Evolutionary conservation across 1,140 invertebrate species (phyloP).

Genomic region (Thrips palmi): DNA sequence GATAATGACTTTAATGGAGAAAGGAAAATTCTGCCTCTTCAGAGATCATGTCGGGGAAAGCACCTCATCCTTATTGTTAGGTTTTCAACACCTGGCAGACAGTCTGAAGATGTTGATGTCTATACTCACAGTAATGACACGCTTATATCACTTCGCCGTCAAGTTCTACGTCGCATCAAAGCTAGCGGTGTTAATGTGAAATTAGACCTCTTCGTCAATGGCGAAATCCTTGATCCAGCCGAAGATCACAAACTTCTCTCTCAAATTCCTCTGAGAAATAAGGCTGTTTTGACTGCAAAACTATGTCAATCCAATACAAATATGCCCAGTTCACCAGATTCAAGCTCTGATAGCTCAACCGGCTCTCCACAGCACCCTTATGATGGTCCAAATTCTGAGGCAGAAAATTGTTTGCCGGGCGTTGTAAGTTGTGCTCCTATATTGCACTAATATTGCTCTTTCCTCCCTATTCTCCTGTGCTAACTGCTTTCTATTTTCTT

Average conservation of each 20-base stretch:
- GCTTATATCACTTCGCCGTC: slow-evolving; percentile 55
- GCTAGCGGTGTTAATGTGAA: slow-evolving; percentile 50
- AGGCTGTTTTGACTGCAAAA: slow-evolving; percentile 81
- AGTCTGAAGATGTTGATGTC: slow-evolving; percentile 82
- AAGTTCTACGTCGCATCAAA: slow-evolving; percentile 56
- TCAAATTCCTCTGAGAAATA: slow-evolving; percentile 74
- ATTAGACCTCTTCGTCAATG: slow-evolving; percentile 78
- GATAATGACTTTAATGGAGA: slow-evolving; percentile 83
- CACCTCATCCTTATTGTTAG: slow-evolving; percentile 71
- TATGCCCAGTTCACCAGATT: slow-evolving; percentile 71
- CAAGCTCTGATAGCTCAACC: slow-evolving; percentile 71
- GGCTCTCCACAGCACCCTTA: slow-evolving; percentile 70
- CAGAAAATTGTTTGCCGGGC: slow-evolving; percentile 76
- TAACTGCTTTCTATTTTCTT: slow-evolving; percentile 27
- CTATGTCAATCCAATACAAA: slow-evolving; percentile 60
- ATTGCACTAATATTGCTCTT: too few species aligned
- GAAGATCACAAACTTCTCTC: slow-evolving; percentile 80
- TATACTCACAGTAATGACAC: slow-evolving; percentile 91
- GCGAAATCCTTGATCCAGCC: slow-evolving; percentile 66
- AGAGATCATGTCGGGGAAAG: slow-evolving; percentile 77
- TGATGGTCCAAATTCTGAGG: slow-evolving; percentile 57
- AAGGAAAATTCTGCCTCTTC: slow-evolving; percentile 70
- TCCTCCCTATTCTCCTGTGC: slow-evolving; percentile 11
- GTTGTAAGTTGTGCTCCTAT: too few species aligned
- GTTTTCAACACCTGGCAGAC: slow-evolving; percentile 76